Evolutionary conservation across 2,888 invertebrate species (phyloP).

Genomic region (Drosophila flavopinicola): DNA sequence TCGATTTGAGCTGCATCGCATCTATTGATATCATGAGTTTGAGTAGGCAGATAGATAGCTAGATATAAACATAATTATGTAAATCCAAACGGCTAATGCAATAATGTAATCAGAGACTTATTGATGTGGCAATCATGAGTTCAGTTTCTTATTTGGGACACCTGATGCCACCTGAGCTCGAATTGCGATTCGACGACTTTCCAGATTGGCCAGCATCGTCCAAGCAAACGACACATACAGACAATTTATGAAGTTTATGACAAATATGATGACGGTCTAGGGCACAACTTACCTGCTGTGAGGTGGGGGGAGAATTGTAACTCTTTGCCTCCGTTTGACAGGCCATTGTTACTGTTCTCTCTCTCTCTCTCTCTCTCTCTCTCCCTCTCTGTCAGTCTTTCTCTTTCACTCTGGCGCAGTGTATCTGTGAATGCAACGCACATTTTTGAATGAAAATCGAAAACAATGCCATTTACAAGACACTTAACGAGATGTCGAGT

Average conservation of each 20-base stretch:
- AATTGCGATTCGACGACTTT: conserved; percentile 32
- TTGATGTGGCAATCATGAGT: conserved; percentile 48
- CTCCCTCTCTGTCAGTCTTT: not conserved
- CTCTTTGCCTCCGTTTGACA: conserved; percentile 24
- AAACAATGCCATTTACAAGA: conserved; percentile 81
- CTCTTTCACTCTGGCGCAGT: not conserved
- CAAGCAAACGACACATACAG: conserved; percentile 17
- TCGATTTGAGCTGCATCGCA: conserved; percentile 39
- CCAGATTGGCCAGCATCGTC: conserved; percentile 32
- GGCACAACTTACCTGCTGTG: conserved; percentile 47
- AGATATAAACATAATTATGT: conserved; percentile 67
- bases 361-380: not conserved
- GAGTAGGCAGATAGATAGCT: conserved; percentile 39
- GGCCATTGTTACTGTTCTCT: conserved; percentile 22
- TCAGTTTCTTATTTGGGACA: conserved; percentile 42
- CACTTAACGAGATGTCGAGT: conserved; percentile 78
- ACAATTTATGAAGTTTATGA: conserved; percentile 73
- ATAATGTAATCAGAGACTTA: conserved; percentile 65
- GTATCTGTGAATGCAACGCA: conserved; percentile 51
- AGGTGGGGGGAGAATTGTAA: not conserved
- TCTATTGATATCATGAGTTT: conserved; percentile 36
- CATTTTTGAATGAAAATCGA: conserved; percentile 77
- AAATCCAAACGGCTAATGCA: conserved; percentile 66
- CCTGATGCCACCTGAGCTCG: conserved; percentile 45
- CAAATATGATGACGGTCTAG: conserved; percentile 76